Evolutionary conservation across 2,113 vertebrate species (phyloP).

Genomic region (Loxodonta africana): DNA sequence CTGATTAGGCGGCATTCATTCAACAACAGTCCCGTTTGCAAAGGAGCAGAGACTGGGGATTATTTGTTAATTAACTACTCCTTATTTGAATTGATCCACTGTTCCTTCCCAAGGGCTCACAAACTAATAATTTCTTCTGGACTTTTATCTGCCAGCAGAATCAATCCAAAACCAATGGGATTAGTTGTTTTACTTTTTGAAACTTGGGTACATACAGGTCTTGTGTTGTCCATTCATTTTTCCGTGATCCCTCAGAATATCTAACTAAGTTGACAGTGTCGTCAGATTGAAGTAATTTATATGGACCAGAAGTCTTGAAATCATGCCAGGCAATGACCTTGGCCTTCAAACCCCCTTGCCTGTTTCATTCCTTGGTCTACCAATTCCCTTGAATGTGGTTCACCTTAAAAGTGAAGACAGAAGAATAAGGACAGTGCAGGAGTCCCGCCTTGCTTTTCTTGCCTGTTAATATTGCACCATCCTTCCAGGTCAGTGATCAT

Average conservation of each 20-base stretch:
- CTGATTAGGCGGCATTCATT: not conserved
- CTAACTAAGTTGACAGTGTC: not conserved
- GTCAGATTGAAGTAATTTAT: not conserved
- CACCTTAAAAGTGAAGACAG: not conserved
- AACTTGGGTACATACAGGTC: not conserved
- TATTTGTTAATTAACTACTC: not conserved
- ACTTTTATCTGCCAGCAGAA: not conserved
- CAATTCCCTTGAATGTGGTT: constrained; percentile 12
- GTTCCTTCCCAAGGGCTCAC: not conserved
- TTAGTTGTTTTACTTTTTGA: not conserved
- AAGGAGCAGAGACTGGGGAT: not conserved
- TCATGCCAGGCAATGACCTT: not conserved
- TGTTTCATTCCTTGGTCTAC: not conserved
- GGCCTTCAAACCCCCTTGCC: not conserved
- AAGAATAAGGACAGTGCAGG: not conserved
- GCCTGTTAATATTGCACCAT: constrained; percentile 2
- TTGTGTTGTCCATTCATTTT: not conserved
- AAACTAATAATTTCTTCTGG: not conserved
- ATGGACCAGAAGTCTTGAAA: not conserved
- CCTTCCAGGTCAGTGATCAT: constrained; percentile 49
- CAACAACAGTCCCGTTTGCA: not conserved
- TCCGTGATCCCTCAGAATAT: constrained; percentile 1
- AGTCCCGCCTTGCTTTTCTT: not conserved
- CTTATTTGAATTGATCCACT: not conserved
- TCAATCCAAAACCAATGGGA: not conserved